A percentile compares a stretch with the other conserved stretches of the same genome.
Conservation (phyloP, 2,113 vertebrate genomes). For the Ptyas mucosa region DNA sequence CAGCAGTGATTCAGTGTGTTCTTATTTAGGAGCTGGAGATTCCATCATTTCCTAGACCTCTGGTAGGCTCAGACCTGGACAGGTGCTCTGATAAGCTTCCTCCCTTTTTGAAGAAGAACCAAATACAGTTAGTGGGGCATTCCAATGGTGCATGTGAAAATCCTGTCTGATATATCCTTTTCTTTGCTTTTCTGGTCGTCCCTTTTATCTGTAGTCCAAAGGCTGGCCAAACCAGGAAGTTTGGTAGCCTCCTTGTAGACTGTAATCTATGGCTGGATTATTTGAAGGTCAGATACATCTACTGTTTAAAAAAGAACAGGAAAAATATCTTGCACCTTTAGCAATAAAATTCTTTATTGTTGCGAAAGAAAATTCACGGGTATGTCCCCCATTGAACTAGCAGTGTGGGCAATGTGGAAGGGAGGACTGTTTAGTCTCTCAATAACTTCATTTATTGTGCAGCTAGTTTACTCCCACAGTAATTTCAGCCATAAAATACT, state of each 20-base stretch:
- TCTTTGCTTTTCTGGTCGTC: not conserved
- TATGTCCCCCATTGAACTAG: not conserved
- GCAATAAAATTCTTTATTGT: not conserved
- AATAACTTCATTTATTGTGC: not conserved
- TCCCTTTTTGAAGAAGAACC: not conserved
- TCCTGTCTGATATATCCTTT: not conserved
- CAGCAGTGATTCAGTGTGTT: not conserved
- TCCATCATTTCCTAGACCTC: too few relatives aligned
- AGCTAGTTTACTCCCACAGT: not conserved
- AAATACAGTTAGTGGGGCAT: not conserved
- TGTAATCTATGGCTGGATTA: not conserved
- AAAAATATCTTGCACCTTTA: not conserved
- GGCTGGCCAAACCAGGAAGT: not conserved
- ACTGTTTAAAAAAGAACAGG: not conserved
- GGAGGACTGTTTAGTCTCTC: not conserved
- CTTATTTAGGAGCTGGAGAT: not conserved
- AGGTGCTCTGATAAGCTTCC: not conserved
- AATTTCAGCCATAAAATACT: not conserved
- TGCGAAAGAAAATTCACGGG: not conserved
- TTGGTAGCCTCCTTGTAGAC: not conserved
- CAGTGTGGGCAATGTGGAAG: not conserved
- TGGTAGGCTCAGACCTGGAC: not conserved
- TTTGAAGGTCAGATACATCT: not conserved
- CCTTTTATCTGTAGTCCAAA: not conserved
- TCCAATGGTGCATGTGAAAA: not conserved